phyloP scores from a whole-genome alignment of 2,797 vertebrate species.

The Poeciliopsis gracilis region DNA sequence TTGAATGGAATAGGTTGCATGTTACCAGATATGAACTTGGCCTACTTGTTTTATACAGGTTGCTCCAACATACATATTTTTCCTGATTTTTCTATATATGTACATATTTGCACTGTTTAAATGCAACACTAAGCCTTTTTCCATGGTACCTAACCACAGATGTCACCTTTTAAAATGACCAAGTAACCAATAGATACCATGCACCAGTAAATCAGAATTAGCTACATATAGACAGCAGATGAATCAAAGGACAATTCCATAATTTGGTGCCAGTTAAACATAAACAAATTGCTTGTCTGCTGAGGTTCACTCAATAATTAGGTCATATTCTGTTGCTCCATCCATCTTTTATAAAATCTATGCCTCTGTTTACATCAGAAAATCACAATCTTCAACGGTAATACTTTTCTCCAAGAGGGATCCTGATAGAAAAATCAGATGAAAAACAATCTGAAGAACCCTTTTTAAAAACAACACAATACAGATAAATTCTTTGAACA shows the following conservation, averaged over 20 bases:
- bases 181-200: background rate
- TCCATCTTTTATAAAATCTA: background rate
- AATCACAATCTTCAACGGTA: background rate
- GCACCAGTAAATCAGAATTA: background rate
- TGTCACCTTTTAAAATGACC: background rate
- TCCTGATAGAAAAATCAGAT: background rate
- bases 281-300: background rate
- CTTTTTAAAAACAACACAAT: constrained; percentile 4
- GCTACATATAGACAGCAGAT: background rate
- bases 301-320: background rate
- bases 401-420: background rate
- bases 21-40: background rate
- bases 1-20: background rate
- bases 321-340: background rate
- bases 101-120: background rate
- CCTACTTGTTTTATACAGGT: background rate
- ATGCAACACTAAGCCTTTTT: background rate
- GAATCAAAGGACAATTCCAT: background rate
- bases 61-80: background rate
- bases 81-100: background rate
- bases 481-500: constrained; percentile 1
- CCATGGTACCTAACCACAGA: background rate
- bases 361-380: background rate
- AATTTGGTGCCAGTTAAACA: background rate
- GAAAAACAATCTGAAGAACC: background rate